phyloP scores from a whole-genome alignment of 2,888 invertebrate genomes.

The Lomographa bimaculata region DNA sequence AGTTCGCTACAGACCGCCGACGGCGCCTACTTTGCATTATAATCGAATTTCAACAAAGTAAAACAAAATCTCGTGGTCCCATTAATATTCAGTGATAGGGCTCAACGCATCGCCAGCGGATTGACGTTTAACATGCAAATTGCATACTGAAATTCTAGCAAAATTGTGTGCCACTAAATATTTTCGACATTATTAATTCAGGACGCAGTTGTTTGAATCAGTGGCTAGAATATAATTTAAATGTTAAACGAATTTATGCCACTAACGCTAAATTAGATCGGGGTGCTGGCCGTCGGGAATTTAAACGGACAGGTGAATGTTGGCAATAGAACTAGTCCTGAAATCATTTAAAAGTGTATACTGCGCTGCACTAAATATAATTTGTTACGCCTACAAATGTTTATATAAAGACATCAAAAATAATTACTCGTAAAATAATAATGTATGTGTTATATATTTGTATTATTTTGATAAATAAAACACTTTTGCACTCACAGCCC shows the following conservation, averaged over 20 bases:
- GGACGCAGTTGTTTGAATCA: constrained; percentile 75
- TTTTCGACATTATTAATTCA: constrained; percentile 78
- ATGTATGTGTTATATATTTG: no score
- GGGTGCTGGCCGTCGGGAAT: constrained; percentile 57
- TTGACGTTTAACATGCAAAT: constrained; percentile 83
- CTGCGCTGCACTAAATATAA: no score
- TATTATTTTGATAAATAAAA: no score
- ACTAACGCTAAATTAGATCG: constrained; percentile 71
- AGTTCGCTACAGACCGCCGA: constrained; percentile 30
- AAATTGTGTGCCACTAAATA: constrained; percentile 80
- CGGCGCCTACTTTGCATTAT: constrained; percentile 78
- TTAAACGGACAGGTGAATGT: constrained; percentile 65
- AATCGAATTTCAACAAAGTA: constrained; percentile 81
- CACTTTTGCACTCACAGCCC: no score
- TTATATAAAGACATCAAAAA: no score
- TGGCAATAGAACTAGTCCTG: constrained; percentile 14
- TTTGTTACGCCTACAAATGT: no score
- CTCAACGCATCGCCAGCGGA: constrained; percentile 75
- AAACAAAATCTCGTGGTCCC: constrained; percentile 78
- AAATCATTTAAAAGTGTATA: no score
- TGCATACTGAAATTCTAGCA: constrained; percentile 80
- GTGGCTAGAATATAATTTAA: constrained; percentile 77
- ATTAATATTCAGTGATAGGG: constrained; percentile 83
- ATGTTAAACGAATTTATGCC: constrained; percentile 78
- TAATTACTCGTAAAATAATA: no score